phyloP scores from a whole-genome alignment of 92 coral and sea anemone species.

The Paramuricea clavata region DNA sequence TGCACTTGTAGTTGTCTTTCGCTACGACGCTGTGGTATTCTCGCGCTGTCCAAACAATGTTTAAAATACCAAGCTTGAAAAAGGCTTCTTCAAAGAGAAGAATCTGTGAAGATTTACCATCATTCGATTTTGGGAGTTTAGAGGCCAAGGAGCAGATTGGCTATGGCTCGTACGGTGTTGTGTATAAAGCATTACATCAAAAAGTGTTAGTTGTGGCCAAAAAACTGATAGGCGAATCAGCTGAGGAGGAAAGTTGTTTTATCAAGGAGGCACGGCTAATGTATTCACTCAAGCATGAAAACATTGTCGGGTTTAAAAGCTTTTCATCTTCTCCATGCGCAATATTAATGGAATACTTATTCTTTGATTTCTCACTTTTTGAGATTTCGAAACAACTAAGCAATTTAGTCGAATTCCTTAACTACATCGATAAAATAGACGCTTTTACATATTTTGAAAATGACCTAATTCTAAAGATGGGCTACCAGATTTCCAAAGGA shows the following conservation, averaged over 20 bases:
- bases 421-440: conserved; percentile 2
- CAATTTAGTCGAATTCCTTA: conserved; percentile 5
- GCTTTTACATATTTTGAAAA: neutral
- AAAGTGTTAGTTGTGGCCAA: conserved; percentile 21
- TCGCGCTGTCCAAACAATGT: too few relatives aligned
- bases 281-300: neutral
- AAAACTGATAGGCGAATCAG: neutral
- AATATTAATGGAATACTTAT: conserved; percentile 6
- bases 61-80: too few relatives aligned
- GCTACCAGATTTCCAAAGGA: neutral
- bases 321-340: neutral
- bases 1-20: too few relatives aligned
- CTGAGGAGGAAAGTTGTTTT: neutral
- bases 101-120: too few relatives aligned
- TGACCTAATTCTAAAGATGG: neutral
- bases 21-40: too few relatives aligned
- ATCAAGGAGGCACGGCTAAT: neutral
- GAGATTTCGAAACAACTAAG: neutral
- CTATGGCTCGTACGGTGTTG: too few relatives aligned
- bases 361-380: conserved; percentile 12
- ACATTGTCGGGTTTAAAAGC: neutral
- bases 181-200: too few relatives aligned
- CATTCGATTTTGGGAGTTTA: too few relatives aligned
- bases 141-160: too few relatives aligned
- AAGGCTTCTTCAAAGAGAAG: too few relatives aligned